Evolutionary conservation across 2,888 invertebrate species (phyloP).

Genomic region (Serripes groenlandicus): DNA sequence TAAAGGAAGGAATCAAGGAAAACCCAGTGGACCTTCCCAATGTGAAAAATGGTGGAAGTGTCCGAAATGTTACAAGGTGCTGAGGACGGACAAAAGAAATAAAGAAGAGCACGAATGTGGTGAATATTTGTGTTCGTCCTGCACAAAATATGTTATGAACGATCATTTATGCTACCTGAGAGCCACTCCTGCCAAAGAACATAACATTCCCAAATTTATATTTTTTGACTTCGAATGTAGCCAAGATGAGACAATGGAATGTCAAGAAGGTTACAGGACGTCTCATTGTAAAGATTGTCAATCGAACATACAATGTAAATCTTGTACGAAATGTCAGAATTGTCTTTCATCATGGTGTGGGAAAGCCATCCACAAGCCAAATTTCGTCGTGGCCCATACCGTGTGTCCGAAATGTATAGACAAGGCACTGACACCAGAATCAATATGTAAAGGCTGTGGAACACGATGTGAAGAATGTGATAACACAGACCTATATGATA

Average conservation of each 20-base stretch:
- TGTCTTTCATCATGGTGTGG: conserved; percentile 48
- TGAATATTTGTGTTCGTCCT: conserved; percentile 32
- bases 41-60: conserved; percentile 38
- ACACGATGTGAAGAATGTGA: conserved; percentile 48
- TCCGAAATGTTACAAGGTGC: conserved; percentile 27
- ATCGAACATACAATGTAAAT: conserved; percentile 17
- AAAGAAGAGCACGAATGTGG: conserved; percentile 36
- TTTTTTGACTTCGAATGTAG: conserved; percentile 48
- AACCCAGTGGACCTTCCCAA: conserved; percentile 10
- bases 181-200: conserved; percentile 27
- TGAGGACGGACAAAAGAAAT: conserved; percentile 14
- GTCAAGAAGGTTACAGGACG: conserved; percentile 19
- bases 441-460: conserved; percentile 44
- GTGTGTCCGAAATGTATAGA: conserved; percentile 42
- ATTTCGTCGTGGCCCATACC: conserved; percentile 49
- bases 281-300: conserved; percentile 45
- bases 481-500: conserved; percentile 15
- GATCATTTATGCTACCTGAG: conserved; percentile 44
- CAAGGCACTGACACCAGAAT: conserved; percentile 16
- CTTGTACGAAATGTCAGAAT: conserved; percentile 28
- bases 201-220: conserved; percentile 33
- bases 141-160: conserved; percentile 14
- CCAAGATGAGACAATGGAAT: conserved; percentile 31
- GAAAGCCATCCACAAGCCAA: conserved; percentile 37
- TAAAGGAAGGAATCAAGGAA: conserved; percentile 25